Conservation (phyloP, 2,113 vertebrate species). For the Gavialis gangeticus region DNA sequence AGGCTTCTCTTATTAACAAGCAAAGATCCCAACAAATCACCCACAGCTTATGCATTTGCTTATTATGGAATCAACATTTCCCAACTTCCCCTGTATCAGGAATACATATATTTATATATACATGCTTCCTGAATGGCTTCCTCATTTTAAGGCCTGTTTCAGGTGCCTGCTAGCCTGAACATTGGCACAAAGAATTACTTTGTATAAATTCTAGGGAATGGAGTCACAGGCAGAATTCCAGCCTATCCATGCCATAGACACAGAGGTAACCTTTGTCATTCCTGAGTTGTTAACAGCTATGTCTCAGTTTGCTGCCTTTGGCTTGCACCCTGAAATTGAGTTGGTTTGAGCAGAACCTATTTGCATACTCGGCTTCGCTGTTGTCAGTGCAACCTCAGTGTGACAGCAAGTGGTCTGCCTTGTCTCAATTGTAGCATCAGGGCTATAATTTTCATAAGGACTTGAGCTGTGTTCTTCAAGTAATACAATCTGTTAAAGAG, state of each 20-base stretch:
- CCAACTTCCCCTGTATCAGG: not conserved
- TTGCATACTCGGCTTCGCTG: not conserved
- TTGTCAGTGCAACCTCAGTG: not conserved
- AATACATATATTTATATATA: not conserved
- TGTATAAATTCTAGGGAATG: not conserved
- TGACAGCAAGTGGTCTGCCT: not conserved
- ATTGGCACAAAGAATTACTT: not conserved
- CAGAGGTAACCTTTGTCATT: not conserved
- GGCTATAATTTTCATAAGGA: not conserved
- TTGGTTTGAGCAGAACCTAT: conserved; percentile 28
- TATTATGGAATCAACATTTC: not conserved
- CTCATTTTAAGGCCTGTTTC: not conserved
- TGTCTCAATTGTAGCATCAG: not conserved
- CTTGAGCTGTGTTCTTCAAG: not conserved
- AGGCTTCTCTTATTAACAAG: not conserved
- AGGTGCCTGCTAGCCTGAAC: not conserved
- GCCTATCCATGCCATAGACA: conserved; percentile 6
- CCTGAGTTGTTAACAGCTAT: conserved; percentile 23
- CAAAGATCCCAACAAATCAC: not conserved
- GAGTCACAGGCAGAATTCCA: not conserved
- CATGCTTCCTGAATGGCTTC: not conserved
- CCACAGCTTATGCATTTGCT: not conserved
- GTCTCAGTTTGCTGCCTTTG: not conserved
- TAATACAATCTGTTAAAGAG: not conserved
- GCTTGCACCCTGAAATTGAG: conserved; percentile 12